These are phyloP conservation scores for Pangasius sanitwongsei DNA, from an alignment of 2,797 vertebrate genomes.

Conservation along the genomic window DNA sequence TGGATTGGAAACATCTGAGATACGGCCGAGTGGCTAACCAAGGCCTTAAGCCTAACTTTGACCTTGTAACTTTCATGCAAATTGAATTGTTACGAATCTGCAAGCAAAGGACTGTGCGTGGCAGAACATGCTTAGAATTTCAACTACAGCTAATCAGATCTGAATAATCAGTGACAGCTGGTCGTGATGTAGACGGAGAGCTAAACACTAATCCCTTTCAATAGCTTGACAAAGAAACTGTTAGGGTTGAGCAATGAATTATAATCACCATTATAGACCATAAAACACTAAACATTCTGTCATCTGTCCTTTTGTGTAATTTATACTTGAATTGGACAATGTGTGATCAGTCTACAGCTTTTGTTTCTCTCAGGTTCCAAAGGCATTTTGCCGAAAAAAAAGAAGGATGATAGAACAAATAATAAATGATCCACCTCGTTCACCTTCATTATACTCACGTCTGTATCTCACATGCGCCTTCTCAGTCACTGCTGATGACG, in stretches of 20 bases:
- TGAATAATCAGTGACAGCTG: neutral
- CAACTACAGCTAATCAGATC: neutral
- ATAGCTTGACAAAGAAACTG: neutral
- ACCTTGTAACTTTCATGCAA: constrained; percentile 1
- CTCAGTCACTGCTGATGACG: neutral
- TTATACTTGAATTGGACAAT: neutral
- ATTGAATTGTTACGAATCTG: neutral
- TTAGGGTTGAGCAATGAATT: too few relatives aligned
- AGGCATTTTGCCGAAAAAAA: neutral
- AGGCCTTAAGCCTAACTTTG: neutral
- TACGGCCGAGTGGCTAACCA: neutral
- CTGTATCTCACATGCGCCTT: neutral
- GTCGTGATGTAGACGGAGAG: neutral
- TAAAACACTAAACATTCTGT: neutral
- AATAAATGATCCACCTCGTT: neutral
- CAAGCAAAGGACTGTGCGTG: too few relatives aligned
- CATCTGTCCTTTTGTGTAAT: neutral
- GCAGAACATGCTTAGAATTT: neutral
- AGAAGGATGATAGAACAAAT: neutral
- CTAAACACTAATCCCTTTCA: neutral
- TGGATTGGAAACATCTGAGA: neutral
- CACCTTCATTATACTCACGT: neutral
- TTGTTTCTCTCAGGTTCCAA: neutral
- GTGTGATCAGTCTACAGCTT: neutral
- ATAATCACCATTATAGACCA: neutral